Evolutionary conservation across 2,888 invertebrate species (phyloP), one percentile per base, ranked within the genome.

Genomic region (Pterostichus niger): DNA sequence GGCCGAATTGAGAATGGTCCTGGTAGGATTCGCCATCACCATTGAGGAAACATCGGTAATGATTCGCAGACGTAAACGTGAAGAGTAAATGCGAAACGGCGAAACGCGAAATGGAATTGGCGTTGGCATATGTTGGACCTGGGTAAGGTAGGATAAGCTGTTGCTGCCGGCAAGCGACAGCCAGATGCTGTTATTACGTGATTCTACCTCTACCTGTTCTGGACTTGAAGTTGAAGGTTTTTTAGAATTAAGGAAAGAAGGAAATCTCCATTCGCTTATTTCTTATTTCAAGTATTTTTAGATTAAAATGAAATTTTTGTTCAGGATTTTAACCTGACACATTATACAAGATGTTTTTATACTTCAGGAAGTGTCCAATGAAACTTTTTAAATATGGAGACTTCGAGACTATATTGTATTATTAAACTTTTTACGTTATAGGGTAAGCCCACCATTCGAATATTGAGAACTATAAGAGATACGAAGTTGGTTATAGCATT

Each of bases 111-210:
- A 11, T 49, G 11, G 49, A 49, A 49, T 49, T 49, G 49, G 52
- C n/a, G 10, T 5, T 52, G 52, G 52, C 52, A 52, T 52, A 52
- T 52, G 52, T 13, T 13, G 13, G n/a, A n/a, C 9, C 9, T 6
- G 40, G 40, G 40, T 40, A 40, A 7, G n/a, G 46, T 11, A 13
- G 52, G 52, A 52, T 52, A 13, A 52, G 13, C 52, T 52, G 52
- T n/a, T 52, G 52, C 52, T 52, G n/a, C 52, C n/a, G 52, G n/a
- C 52, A 52, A 24, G 5, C 52, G 52, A 52, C 13, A 52, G 5
- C 52, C 52, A 52, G 52, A 52, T 52, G 52, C 52, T 52, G 52
- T 52, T 52, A 52, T 52, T 52, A 52, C 52, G 52, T 52, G 52
- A 52, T 52, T 52, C 52, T 13, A 52, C 52, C n/a, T 52, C 52